Conservation (phyloP, 2,888 invertebrate genomes). For the Caenorhabditis uteleia region DNA sequence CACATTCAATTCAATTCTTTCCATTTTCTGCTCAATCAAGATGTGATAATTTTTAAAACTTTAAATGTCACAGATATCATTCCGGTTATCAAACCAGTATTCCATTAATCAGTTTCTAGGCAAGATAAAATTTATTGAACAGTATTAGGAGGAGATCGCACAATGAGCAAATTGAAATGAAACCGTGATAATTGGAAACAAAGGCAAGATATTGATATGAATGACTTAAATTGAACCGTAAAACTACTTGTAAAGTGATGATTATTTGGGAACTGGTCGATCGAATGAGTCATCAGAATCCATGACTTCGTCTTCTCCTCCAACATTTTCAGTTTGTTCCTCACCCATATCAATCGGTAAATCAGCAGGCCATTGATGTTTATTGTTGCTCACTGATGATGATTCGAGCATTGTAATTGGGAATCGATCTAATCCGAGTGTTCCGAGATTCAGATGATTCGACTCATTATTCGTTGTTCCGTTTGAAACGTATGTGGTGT, state of each 20-base stretch:
- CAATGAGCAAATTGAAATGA: too few relatives aligned
- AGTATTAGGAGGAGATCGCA: too few relatives aligned
- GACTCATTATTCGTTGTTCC: background rate
- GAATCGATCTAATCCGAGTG: constrained; percentile 13
- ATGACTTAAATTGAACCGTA: too few relatives aligned
- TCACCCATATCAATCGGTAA: constrained; percentile 7
- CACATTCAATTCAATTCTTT: constrained; percentile 21
- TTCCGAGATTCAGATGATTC: constrained; percentile 3
- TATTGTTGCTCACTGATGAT: constrained; percentile 7
- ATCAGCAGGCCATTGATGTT: constrained; percentile 5
- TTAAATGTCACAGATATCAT: too few relatives aligned
- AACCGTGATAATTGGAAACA: too few relatives aligned
- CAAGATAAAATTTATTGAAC: too few relatives aligned
- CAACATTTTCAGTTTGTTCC: background rate
- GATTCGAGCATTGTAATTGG: constrained; percentile 24
- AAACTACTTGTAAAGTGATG: too few relatives aligned
- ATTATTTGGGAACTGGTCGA: background rate
- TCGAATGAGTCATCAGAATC: background rate
- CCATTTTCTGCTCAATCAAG: too few relatives aligned
- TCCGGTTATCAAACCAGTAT: too few relatives aligned
- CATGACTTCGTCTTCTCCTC: background rate
- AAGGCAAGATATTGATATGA: too few relatives aligned
- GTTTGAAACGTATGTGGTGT: constrained; percentile 1
- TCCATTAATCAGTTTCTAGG: too few relatives aligned
- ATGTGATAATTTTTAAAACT: too few relatives aligned